Conservation (phyloP, 2,797 vertebrate species). For the Meriones psammophilus region DNA sequence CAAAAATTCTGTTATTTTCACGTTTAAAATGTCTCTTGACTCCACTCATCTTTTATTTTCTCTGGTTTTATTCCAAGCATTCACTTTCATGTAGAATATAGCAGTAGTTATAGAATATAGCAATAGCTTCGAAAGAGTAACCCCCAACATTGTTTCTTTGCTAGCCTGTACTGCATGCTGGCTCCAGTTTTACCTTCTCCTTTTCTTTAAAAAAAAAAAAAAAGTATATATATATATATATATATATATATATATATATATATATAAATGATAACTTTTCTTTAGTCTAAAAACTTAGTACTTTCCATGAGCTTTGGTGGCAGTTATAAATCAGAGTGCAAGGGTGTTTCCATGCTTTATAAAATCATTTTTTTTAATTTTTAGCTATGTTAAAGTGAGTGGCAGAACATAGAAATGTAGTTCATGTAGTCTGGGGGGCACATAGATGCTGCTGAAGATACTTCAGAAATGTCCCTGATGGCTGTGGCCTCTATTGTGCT, state of each 20-base stretch:
- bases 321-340: not conserved
- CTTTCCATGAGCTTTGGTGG: not conserved
- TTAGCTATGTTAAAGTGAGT: not conserved
- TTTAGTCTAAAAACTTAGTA: not conserved
- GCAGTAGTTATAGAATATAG: not conserved
- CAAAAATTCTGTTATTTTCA: conserved; percentile 10
- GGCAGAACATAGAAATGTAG: not conserved
- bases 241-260: too few species aligned
- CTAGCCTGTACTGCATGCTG: conserved; percentile 8
- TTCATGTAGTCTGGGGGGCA: not conserved
- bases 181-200: not conserved
- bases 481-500: not conserved
- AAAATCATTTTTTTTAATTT: not conserved
- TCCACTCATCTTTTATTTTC: conserved; percentile 29
- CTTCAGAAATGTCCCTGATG: not conserved
- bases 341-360: not conserved
- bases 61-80: not conserved
- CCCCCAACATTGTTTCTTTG: not conserved
- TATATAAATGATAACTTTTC: not conserved
- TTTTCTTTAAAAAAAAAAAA: not conserved
- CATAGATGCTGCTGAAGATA: not conserved
- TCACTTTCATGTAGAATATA: conserved; percentile 22
- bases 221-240: not conserved
- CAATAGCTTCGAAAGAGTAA: not conserved
- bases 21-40: conserved; percentile 56